Evolutionary conservation across 2,888 invertebrate species (phyloP), one percentile per base, ranked within the genome.

Genomic region (Mythimna ferrago): DNA sequence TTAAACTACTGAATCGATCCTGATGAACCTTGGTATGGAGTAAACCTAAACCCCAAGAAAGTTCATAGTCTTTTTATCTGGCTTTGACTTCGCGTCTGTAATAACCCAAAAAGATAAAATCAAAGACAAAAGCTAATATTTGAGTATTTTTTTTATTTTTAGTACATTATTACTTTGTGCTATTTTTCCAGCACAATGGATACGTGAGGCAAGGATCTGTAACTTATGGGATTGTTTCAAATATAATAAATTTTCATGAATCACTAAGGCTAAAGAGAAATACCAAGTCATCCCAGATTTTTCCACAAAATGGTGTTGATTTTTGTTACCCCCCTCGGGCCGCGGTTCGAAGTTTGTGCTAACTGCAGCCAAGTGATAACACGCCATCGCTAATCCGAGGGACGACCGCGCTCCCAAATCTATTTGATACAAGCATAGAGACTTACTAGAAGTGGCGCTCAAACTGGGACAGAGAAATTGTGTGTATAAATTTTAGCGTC

Each of bases 361-460:
- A 92, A 93, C 95, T 94, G 95, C 93, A 93, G 77, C 88, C 87
- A 86, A 86, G 90, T 91, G 94, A 94, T 94, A 94, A 92, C 93
- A 91, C 89, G 88, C 87, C 88, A 80, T 84, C 88, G 87, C 91
- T 94, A 93, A 94, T 94, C 94, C 94, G 77, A 87, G 88, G 85
- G 89, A 88, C 90, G 92, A 91, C 91, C 90, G 89, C 88, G 87
- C 89, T 86, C 81, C 81, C 82, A 90, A 92, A 93, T 91, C 91
- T 91, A 92, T 90, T 88, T 86, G 75, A 81, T 82, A 89, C 91
- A 86, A 61, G 26, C 70, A 81, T 35, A 65, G 80, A 85, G 44
- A 68, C n/a, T 16, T 68, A 66, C 88, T 89, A 73, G 88, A 89
- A 84, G 65, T 80, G 86, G 14, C 66, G 32, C 21, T 4, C 1